phyloP scores from a whole-genome alignment of 35 echinoderm and acorn worm species.

The Stichopus chloronotus region DNA sequence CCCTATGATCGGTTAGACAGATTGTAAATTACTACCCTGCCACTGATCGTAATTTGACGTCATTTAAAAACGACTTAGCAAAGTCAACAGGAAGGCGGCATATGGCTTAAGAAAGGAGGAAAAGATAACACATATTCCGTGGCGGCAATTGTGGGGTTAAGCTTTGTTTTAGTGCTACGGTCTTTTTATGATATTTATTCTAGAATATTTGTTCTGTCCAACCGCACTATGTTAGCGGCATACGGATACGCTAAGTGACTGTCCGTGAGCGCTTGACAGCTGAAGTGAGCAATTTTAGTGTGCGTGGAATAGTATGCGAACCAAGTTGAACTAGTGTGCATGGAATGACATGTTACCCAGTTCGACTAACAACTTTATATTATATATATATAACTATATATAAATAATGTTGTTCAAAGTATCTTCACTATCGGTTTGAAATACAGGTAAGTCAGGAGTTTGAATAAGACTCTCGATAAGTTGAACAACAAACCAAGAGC shows the following conservation, averaged over 20 bases:
- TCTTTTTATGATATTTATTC: not conserved
- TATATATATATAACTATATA: no score
- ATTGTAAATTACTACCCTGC: no score
- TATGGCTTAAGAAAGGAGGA: not conserved
- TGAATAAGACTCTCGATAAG: no score
- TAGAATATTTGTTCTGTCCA: conserved; percentile 7
- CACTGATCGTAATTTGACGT: not conserved
- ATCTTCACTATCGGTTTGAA: no score
- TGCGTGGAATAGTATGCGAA: not conserved
- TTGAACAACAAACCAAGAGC: no score
- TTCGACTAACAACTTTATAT: no score
- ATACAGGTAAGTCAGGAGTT: no score
- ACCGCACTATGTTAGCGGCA: conserved; percentile 29
- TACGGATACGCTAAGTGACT: not conserved
- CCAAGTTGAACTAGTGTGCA: no score
- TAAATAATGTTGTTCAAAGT: no score
- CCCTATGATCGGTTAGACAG: no score
- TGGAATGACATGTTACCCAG: no score
- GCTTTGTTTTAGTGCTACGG: not conserved
- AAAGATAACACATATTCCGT: not conserved
- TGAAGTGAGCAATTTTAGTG: not conserved
- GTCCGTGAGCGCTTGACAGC: not conserved
- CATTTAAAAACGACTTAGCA: not conserved
- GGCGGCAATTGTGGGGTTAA: conserved; percentile 18
- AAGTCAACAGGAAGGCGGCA: not conserved